These are phyloP conservation scores for Drosophila trapezifrons DNA, from an alignment of 1,140 invertebrate genomes.

Conservation along the genomic window DNA sequence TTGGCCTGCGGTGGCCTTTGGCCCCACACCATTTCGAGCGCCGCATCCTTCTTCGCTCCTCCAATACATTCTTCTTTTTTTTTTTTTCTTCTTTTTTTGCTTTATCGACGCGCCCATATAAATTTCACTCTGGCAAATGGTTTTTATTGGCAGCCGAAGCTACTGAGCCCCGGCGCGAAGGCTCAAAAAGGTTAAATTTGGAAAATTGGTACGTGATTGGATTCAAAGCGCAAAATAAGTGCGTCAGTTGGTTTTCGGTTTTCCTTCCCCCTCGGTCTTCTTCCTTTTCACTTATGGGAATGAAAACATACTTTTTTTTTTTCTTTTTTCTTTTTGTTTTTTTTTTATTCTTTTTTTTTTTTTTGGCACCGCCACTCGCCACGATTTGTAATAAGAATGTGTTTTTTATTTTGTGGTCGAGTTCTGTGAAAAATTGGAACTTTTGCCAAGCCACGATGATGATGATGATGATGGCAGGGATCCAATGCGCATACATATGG, in stretches of 20 bases:
- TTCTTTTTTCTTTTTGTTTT: constrained; percentile 29
- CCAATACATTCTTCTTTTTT: constrained; percentile 9
- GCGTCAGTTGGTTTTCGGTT: constrained; percentile 66
- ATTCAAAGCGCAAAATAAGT: constrained; percentile 82
- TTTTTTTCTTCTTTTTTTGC: constrained; percentile 23
- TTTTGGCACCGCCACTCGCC: constrained; percentile 65
- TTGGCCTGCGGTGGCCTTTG: constrained; percentile 52
- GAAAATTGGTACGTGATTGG: constrained; percentile 82
- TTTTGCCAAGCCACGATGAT: constrained; percentile 70
- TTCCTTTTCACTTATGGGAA: constrained; percentile 68
- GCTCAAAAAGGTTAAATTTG: constrained; percentile 81
- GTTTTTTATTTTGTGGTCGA: constrained; percentile 65
- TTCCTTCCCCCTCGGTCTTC: constrained; percentile 8
- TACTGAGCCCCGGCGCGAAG: constrained; percentile 31
- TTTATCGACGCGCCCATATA: constrained; percentile 76
- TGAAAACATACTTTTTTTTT: constrained; percentile 36
- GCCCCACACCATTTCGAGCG: constrained; percentile 15
- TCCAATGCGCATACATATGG: constrained; percentile 52
- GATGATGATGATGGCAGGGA: constrained; percentile 60
- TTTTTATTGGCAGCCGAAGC: constrained; percentile 72
- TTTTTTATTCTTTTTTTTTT: constrained; percentile 30
- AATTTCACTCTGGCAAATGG: constrained; percentile 81
- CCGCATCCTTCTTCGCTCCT: constrained; percentile 21
- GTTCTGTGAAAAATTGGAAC: constrained; percentile 73
- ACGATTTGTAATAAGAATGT: constrained; percentile 78